phyloP scores from a whole-genome alignment of 2,113 vertebrate genomes.

The Hydrochoerus hydrochaeris region DNA sequence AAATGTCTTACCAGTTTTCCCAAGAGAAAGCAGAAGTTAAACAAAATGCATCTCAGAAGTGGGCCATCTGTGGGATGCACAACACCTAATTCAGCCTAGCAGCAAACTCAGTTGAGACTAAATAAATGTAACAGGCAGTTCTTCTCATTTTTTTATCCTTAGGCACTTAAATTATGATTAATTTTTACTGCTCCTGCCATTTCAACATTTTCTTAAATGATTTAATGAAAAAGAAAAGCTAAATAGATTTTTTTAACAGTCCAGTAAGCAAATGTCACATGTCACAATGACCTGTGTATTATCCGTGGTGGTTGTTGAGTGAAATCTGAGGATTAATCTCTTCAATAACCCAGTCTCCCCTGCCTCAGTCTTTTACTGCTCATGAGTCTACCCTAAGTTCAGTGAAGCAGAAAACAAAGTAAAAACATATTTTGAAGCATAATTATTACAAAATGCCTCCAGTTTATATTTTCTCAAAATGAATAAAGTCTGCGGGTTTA shows the following conservation, averaged over 20 bases:
- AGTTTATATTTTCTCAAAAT: conserved; percentile 25
- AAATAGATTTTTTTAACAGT: conserved; percentile 20
- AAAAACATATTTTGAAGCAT: conserved; percentile 48
- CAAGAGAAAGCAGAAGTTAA: background rate
- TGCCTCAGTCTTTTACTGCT: background rate
- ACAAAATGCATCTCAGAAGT: background rate
- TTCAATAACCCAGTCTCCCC: background rate
- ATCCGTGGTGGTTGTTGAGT: background rate
- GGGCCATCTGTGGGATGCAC: background rate
- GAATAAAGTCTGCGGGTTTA: background rate
- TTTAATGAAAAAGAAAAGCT: conserved; percentile 15
- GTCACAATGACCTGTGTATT: conserved; percentile 21
- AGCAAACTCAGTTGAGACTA: background rate
- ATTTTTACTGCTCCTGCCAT: background rate
- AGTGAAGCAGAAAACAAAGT: conserved; percentile 58
- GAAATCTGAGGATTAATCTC: conserved; percentile 48
- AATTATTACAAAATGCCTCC: conserved; percentile 30
- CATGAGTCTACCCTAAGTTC: background rate
- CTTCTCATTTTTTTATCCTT: background rate
- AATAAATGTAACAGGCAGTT: background rate
- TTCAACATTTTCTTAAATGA: conserved; percentile 36
- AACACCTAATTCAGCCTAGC: background rate
- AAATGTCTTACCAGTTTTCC: background rate
- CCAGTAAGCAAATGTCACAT: background rate
- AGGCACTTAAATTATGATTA: conserved; percentile 37